A percentile compares a stretch with the other conserved stretches of the same genome.
phyloP scores from a whole-genome alignment of 2,888 invertebrate species.

The Molorchus minor region DNA sequence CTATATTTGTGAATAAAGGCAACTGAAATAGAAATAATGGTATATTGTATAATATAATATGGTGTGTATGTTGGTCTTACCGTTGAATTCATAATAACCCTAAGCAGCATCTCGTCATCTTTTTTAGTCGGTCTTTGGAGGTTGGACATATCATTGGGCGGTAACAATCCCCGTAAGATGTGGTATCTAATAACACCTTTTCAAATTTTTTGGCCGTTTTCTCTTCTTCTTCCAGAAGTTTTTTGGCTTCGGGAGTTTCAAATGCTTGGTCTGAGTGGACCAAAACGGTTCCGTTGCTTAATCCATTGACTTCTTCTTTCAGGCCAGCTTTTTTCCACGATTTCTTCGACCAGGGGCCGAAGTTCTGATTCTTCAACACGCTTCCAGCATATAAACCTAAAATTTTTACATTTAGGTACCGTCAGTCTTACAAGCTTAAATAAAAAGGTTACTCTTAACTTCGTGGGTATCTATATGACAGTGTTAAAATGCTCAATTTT shows the following conservation, averaged over 20 bases:
- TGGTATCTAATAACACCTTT: conserved; percentile 72
- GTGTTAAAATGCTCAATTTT: too few relatives aligned
- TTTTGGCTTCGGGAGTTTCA: conserved; percentile 60
- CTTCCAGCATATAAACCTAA: conserved; percentile 57
- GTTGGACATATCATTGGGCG: conserved; percentile 67
- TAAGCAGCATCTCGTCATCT: conserved; percentile 61
- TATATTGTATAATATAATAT: not conserved
- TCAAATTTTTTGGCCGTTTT: conserved; percentile 63
- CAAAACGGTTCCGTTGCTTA: conserved; percentile 71
- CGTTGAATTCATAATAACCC: conserved; percentile 70
- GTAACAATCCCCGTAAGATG: conserved; percentile 66
- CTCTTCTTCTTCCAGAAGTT: conserved; percentile 58
- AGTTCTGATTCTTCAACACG: conserved; percentile 69
- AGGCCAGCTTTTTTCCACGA: conserved; percentile 68
- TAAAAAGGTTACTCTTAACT: too few relatives aligned
- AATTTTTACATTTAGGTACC: too few relatives aligned
- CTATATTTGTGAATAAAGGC: conserved; percentile 66
- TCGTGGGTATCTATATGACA: too few relatives aligned
- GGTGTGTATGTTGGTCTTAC: conserved; percentile 56
- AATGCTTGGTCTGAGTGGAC: conserved; percentile 74
- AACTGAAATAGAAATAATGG: conserved; percentile 58
- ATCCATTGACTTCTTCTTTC: conserved; percentile 66
- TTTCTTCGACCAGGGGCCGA: conserved; percentile 68
- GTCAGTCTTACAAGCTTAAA: too few relatives aligned
- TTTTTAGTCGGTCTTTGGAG: conserved; percentile 66